Evolutionary conservation across 1,140 invertebrate genomes (phyloP).

Genomic region (Drosophila equinoxialis): DNA sequence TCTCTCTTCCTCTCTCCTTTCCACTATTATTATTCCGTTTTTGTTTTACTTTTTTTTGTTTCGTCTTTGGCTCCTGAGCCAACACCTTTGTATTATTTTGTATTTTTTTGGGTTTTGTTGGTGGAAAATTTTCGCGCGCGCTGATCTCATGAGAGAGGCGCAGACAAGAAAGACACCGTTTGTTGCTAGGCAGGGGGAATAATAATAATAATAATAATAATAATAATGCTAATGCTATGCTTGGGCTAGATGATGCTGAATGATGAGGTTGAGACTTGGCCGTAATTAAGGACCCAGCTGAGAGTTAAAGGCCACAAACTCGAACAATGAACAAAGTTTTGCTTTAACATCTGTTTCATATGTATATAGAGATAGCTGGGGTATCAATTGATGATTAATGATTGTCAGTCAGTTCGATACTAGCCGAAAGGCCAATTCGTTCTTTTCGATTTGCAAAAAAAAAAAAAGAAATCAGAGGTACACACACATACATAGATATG

Average conservation of each 20-base stretch:
- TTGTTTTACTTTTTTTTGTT: conserved; percentile 8
- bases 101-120: background rate
- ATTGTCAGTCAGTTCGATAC: conserved; percentile 10
- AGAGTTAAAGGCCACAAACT: conserved; percentile 15
- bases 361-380: background rate
- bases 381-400: conserved; percentile 18
- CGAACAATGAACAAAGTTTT: conserved; percentile 16
- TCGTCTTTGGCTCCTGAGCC: conserved; percentile 19
- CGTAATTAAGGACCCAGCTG: conserved; percentile 17
- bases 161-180: background rate
- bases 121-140: conserved; percentile 17
- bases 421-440: conserved; percentile 17
- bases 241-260: background rate
- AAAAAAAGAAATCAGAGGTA: too few species aligned
- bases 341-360: conserved; percentile 8
- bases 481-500: conserved; percentile 33
- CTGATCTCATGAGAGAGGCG: background rate
- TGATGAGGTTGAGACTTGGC: conserved; percentile 2
- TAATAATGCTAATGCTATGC: background rate
- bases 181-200: conserved; percentile 2
- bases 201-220: too few species aligned
- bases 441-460: conserved; percentile 52
- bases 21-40: conserved; percentile 17
- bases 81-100: conserved; percentile 18
- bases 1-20: conserved; percentile 4